Evolutionary conservation across 2,888 invertebrate genomes (phyloP).

Genomic region (Marronus borbonicus): DNA sequence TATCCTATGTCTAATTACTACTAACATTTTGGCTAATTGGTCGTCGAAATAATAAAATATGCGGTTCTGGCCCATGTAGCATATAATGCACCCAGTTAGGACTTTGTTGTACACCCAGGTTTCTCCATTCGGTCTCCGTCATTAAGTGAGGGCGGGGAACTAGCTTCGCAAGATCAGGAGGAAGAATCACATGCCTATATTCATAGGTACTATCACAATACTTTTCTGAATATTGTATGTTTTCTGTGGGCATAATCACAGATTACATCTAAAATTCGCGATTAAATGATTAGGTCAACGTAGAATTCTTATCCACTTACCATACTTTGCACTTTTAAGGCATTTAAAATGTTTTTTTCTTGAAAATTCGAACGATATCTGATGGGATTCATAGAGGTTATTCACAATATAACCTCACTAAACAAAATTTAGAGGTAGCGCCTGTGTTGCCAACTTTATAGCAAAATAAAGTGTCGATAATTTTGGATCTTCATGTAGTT

Average conservation of each 20-base stretch:
- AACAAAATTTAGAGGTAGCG: neutral
- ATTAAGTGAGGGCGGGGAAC: constrained; percentile 93
- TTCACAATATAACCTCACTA: constrained; percentile 1
- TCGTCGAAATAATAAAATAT: constrained; percentile 86
- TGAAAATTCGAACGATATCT: neutral
- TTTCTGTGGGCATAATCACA: constrained; percentile 70
- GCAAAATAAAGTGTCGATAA: too few relatives aligned
- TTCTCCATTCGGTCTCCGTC: constrained; percentile 96
- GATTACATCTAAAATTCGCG: neutral
- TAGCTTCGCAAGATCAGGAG: constrained; percentile 85
- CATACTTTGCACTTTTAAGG: neutral
- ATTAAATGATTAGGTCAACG: neutral
- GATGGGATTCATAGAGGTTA: neutral
- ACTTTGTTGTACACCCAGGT: constrained; percentile 94
- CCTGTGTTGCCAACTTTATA: neutral
- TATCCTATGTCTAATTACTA: constrained; percentile 25
- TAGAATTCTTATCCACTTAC: neutral
- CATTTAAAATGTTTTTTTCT: neutral
- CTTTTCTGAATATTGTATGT: constrained; percentile 94
- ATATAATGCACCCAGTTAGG: constrained; percentile 93
- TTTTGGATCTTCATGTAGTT: too few relatives aligned
- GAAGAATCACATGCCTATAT: constrained; percentile 94
- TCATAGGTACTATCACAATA: constrained; percentile 90
- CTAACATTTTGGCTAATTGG: constrained; percentile 58
- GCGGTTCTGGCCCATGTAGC: constrained; percentile 93